These are phyloP conservation scores for Tigriopus japonicus DNA, from an alignment of 1,140 invertebrate genomes.

Conservation along the genomic window DNA sequence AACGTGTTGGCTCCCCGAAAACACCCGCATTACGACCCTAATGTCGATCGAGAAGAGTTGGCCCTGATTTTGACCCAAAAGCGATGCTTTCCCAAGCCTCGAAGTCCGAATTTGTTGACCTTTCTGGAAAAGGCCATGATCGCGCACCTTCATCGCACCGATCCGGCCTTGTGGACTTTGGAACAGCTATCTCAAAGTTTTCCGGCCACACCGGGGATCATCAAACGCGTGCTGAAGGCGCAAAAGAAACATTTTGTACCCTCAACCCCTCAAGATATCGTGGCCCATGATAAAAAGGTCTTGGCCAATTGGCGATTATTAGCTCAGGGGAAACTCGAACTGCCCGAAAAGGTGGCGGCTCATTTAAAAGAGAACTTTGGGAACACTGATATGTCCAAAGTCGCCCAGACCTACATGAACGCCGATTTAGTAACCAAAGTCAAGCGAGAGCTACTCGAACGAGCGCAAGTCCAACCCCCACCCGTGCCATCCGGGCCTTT, in stretches of 20 bases:
- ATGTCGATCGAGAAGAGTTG: no score
- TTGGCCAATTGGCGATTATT: background rate
- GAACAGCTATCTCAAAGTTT: background rate
- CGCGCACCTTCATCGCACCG: background rate
- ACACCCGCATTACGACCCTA: no score
- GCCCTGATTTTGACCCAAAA: background rate
- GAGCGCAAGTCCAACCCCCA: no score
- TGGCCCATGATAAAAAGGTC: background rate
- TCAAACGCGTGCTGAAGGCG: background rate
- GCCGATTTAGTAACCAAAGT: no score
- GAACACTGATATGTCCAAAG: no score
- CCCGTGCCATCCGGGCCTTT: background rate
- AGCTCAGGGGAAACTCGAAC: background rate
- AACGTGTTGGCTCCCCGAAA: no score
- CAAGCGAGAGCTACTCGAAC: no score
- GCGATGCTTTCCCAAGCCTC: background rate
- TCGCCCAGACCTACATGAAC: no score
- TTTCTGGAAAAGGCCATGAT: background rate
- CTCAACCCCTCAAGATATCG: background rate
- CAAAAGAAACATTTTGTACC: background rate
- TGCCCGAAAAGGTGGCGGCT: no score
- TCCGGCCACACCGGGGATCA: background rate
- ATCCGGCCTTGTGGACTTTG: background rate
- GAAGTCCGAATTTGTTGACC: background rate
- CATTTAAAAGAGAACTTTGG: no score